These are phyloP conservation scores for Siphamia tubifer DNA, from an alignment of 2,113 vertebrate genomes.

Conservation along the genomic window DNA sequence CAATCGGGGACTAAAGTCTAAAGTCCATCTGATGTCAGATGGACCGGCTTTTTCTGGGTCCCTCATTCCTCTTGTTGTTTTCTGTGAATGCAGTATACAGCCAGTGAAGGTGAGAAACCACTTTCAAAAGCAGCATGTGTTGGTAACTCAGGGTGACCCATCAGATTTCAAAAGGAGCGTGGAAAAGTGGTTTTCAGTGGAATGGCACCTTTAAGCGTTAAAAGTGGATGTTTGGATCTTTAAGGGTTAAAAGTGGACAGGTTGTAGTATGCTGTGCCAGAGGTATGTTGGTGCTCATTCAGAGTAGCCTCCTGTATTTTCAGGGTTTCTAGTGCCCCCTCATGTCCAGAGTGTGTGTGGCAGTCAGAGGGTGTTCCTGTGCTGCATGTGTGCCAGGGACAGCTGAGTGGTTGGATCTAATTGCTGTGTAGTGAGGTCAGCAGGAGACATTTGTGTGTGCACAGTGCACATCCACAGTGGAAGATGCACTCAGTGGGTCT, in stretches of 20 bases:
- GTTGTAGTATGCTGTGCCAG: constrained; percentile 5
- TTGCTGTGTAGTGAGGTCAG: constrained; percentile 99
- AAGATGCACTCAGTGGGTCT: constrained; percentile 82
- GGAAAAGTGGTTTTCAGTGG: too few species aligned
- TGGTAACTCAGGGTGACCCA: too few species aligned
- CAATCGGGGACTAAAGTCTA: too few species aligned
- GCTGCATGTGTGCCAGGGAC: constrained; percentile 84
- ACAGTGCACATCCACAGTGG: constrained; percentile 86
- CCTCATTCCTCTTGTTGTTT: too few species aligned
- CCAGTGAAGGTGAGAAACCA: too few species aligned
- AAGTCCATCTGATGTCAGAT: too few species aligned
- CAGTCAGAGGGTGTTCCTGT: constrained; percentile 82
- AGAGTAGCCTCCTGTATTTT: constrained; percentile 59
- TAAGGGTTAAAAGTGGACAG: constrained; percentile 28
- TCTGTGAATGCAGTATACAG: too few species aligned
- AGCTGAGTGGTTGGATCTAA: constrained; percentile 98
- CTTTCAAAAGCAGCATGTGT: too few species aligned
- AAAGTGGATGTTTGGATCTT: too few species aligned
- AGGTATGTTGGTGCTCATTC: constrained; percentile 51
- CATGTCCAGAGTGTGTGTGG: constrained; percentile 85
- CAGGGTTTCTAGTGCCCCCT: constrained; percentile 91
- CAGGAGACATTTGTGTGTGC: constrained; percentile 95
- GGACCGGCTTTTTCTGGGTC: too few species aligned
- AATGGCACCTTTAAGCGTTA: too few species aligned
- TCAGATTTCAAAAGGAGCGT: too few species aligned